These are phyloP conservation scores for Tachina grossa DNA, from an alignment of 2,888 invertebrate genomes.

Conservation along the genomic window DNA sequence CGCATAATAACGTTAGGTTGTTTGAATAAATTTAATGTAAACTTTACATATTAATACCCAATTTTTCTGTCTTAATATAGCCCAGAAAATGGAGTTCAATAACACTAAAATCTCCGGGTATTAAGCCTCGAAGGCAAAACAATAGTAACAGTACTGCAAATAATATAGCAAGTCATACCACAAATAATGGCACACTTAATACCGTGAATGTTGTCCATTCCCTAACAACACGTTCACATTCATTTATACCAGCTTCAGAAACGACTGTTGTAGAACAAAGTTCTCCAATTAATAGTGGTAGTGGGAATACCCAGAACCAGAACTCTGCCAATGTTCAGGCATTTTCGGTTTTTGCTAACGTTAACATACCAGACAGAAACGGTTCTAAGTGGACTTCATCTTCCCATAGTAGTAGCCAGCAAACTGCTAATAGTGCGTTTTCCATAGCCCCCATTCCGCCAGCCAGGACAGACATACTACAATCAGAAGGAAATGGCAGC, in stretches of 20 bases:
- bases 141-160: constrained; percentile 78
- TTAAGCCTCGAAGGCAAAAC: constrained; percentile 87
- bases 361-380: constrained; percentile 81
- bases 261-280: constrained; percentile 75
- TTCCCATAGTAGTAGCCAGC: constrained; percentile 26
- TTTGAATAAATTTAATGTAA: too few species aligned
- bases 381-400: constrained; percentile 69
- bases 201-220: constrained; percentile 70
- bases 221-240: constrained; percentile 72
- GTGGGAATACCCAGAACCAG: constrained; percentile 46
- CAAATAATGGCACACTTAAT: constrained; percentile 63
- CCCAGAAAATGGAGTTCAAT: constrained; percentile 93
- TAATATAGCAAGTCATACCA: constrained; percentile 70
- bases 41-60: too few species aligned
- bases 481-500: constrained; percentile 40
- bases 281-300: constrained; percentile 72
- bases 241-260: constrained; percentile 58
- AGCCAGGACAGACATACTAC: constrained; percentile 44
- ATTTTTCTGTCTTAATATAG: constrained; percentile 76
- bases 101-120: constrained; percentile 93
- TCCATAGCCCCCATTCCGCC: constrained; percentile 34
- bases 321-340: constrained; percentile 76
- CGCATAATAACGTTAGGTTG: too few species aligned
- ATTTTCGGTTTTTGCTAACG: constrained; percentile 81
- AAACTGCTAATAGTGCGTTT: constrained; percentile 21